Conservation (phyloP, 2,888 invertebrate species). For the Latrodectus hesperus region DNA sequence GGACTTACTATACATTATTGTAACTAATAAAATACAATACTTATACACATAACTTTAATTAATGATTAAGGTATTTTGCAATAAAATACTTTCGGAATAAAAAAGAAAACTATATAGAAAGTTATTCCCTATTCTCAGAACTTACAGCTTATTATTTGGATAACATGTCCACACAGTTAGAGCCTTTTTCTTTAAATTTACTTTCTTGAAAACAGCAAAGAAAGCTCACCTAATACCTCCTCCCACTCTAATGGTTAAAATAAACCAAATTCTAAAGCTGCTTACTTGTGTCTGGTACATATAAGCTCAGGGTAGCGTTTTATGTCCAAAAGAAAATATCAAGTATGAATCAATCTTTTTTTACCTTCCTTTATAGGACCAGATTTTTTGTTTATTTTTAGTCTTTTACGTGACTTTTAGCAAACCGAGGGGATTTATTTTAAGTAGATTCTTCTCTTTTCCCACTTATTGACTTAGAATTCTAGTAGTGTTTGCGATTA, state of each 20-base stretch:
- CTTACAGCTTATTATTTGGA: neutral
- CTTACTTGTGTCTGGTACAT: neutral
- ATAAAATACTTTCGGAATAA: neutral
- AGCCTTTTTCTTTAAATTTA: neutral
- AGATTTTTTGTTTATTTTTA: neutral
- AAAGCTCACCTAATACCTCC: neutral
- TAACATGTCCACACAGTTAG: neutral
- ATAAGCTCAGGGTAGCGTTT: neutral
- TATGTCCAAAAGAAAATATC: constrained; percentile 15
- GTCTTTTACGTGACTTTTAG: constrained; percentile 8
- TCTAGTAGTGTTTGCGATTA: neutral
- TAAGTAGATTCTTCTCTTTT: constrained; percentile 9
- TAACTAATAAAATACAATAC: too few relatives aligned
- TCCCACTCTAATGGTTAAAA: neutral
- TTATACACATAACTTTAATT: too few relatives aligned
- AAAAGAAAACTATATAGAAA: neutral
- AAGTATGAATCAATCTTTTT: constrained; percentile 10
- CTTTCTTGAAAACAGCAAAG: neutral
- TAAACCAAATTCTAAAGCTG: neutral
- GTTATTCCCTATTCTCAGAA: neutral
- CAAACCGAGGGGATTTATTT: constrained; percentile 7
- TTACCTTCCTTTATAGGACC: neutral
- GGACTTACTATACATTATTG: too few relatives aligned
- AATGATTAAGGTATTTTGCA: neutral
- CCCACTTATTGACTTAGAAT: constrained; percentile 5